Evolutionary conservation across 2,888 invertebrate species (phyloP), one percentile per base, ranked within the genome.

Genomic region (Sialis lutaria): DNA sequence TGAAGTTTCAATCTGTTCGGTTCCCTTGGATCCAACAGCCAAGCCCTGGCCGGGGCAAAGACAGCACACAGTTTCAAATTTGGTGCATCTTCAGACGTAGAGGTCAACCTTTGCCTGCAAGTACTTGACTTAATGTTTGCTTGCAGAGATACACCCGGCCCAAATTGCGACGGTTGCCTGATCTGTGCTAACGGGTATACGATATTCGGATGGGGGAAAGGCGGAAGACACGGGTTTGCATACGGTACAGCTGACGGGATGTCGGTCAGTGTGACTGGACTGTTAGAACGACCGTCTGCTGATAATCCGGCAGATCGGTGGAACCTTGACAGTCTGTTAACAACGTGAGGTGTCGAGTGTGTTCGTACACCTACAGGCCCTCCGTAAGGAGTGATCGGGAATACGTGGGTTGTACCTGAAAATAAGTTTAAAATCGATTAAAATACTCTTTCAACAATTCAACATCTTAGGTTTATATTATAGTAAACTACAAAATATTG

Each of bases 351-450:
- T 49, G 87, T 84, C n/a, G 88, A 85, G 69, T 97, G 97, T 1
- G 97, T 98, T 53, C 97, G 76, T 47, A 90, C 83, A 49, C 86
- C 89, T 52, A 89, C 79, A 47, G 82, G 74, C 45, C 97, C 95
- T 53, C 96, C 96, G 64, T 97, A 98, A 12, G 97, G 90, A 10
- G 91, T 91, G 44, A 98, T 77, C 7, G 97, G 92, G 68, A 96
- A 98, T 53, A 98, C 84, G 66, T 98, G 98, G 33, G 95, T 95
- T 1, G 98, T 98, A 51, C 97, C 22, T 22, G 22, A 22, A 22
- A 22, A 22, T 22, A 22, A 22, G 22, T 2, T 22, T 22, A 22
- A 22, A 22, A 22, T 22, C 4, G 22, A 22, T 22, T 22, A 22
- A 22, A 22, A 22, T 22, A 22, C 22, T 22, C 22, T 22, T 22